Conservation (phyloP, 2,888 invertebrate species). For the Ochropleura plecta region DNA sequence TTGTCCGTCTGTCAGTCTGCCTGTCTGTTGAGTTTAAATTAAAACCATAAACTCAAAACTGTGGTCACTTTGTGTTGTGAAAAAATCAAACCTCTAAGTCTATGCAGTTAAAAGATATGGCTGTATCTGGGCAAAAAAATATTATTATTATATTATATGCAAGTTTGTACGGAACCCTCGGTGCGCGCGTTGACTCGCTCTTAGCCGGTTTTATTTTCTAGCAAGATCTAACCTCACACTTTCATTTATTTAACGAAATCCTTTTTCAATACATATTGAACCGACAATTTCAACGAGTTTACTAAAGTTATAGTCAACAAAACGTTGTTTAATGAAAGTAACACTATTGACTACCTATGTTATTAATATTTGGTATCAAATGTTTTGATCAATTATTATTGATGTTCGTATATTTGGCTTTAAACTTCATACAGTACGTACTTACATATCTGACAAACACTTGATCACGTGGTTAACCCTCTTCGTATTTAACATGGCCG, state of each 20-base stretch:
- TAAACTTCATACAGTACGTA: neutral
- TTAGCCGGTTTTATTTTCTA: neutral
- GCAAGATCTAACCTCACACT: neutral
- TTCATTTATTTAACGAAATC: neutral
- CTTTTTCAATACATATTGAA: too few relatives aligned
- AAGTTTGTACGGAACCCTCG: too few relatives aligned
- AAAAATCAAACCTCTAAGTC: too few relatives aligned
- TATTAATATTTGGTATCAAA: slow-evolving; percentile 6
- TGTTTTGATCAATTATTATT: neutral
- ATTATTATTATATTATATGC: neutral
- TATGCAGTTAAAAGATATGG: too few relatives aligned
- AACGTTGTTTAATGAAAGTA: neutral
- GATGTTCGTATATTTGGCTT: neutral
- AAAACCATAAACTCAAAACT: too few relatives aligned
- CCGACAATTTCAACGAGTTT: neutral
- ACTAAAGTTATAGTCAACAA: neutral
- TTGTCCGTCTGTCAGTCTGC: too few relatives aligned
- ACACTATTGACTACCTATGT: neutral
- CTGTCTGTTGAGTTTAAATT: too few relatives aligned
- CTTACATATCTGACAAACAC: neutral
- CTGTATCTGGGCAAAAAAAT: too few relatives aligned
- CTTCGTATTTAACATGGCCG: slow-evolving; percentile 9
- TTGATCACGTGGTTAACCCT: slow-evolving; percentile 1
- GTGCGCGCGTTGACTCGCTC: too few relatives aligned
- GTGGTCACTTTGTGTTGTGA: too few relatives aligned